Base-by-base conservation (phyloP, 2,113 vertebrate species). In the Sarotherodon lohbergeri region DNA sequence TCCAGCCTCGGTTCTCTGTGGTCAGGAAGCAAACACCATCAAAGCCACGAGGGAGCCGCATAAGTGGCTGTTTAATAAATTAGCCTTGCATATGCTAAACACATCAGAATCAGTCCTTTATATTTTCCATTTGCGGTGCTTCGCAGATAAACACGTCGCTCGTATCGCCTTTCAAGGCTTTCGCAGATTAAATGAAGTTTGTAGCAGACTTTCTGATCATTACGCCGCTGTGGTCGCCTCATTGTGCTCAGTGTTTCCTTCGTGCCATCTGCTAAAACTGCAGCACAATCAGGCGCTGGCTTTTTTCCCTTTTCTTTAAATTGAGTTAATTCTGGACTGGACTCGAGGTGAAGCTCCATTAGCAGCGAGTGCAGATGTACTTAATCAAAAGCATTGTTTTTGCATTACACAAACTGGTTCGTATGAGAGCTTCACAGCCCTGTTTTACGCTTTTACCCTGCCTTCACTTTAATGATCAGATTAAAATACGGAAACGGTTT, bases 381-480 rank as follows among this genome's bases (percentile, higher is more conserved):
- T 68, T 29, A 41, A 81, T 88, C 43, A 76, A 82, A 89, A 14
- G 0, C 5, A 6, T 27, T 61, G 43, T 83, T 80, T 63, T 63
- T 7, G 36, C 43, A 27, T 71, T 76, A 46, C 59, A 2, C 32
- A 14, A 50, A 19, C 50, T 54, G 0, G n/a, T 61, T 52, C 13
- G 19, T 59, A 19, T 19, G 54, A 29, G 17, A 17, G 19, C 32
- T 71, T 41, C 81, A 57, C 24, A 19, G 78, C 43, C 19, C 14
- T 80, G 48, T 19, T 63, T 4, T 5, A 1, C 1, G 63, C 63
- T 19, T 41, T 87, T 56, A 46, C 61, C 17, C 39, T 29, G 71
- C 22, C 52, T 68, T 85, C 56, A 32, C 87, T 85, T 85, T 87
- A 88, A 88, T 80, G 8, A 50, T 86, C 90, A 27, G 56, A 56